Conservation (phyloP, 2,888 invertebrate species). For the Epirrhoe alternata region DNA sequence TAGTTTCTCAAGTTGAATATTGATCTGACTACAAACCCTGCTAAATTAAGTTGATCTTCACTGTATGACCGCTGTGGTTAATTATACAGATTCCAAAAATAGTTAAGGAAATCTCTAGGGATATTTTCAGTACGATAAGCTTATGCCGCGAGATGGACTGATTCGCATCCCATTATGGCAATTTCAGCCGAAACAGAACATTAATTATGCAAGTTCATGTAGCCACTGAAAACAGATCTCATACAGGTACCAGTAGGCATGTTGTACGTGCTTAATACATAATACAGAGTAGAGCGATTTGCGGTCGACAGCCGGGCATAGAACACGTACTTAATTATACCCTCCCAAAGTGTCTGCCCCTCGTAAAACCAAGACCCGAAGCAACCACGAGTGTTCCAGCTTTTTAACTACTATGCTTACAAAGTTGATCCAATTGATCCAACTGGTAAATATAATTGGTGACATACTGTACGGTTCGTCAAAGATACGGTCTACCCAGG, state of each 20-base stretch:
- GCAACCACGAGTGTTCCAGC: conserved; percentile 25
- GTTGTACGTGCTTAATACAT: conserved; percentile 32
- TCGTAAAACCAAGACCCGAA: conserved; percentile 37
- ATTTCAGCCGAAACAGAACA: conserved; percentile 11
- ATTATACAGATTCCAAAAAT: conserved; percentile 1
- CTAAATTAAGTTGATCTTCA: neutral
- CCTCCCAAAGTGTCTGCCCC: conserved; percentile 40
- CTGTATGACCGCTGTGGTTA: neutral
- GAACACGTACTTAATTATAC: conserved; percentile 46
- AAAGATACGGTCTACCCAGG: neutral
- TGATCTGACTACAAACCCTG: neutral
- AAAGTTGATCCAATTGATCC: conserved; percentile 30
- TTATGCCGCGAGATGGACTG: neutral
- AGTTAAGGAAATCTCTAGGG: neutral
- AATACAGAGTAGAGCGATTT: conserved; percentile 42
- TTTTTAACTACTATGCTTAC: conserved; percentile 41
- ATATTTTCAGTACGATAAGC: neutral
- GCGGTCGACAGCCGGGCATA: conserved; percentile 40
- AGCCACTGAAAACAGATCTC: conserved; percentile 30
- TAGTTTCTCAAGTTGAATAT: neutral
- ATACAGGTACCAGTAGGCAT: conserved; percentile 18
- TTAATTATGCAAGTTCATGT: conserved; percentile 35
- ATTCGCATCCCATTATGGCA: conserved; percentile 9
- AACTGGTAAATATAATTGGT: conserved; percentile 26
- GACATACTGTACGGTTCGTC: neutral